Base-by-base conservation (phyloP, 2,888 invertebrate species). In the Neoitamus cyanurus region DNA sequence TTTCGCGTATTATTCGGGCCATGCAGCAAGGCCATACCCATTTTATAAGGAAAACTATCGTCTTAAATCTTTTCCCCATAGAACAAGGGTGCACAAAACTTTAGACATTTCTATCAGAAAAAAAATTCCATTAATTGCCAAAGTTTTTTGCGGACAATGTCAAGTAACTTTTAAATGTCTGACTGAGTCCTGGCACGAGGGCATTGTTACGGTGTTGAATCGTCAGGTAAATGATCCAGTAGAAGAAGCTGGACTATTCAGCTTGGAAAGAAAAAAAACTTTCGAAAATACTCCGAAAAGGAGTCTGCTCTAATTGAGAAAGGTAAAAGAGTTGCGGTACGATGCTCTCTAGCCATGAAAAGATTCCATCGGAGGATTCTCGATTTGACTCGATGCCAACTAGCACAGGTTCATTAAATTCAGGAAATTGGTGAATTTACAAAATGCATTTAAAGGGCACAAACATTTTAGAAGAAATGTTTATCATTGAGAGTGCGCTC, bases 301-400 rank as follows among this genome's bases (percentile, higher is more conserved):
- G 25, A 58, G 58, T 58, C 58, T 58, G 58, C 58, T 58, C 58
- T 58, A 58, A 58, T 58, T 58, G 58, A 58, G 58, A 58, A 58
- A 25, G 58, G 25, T 58, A 58, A 58, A 58, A 58, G 58, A 25
- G 4, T 58, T 58, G 20, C 58, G 58, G 58, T 58, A 58, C 15
- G 58, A 25, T 58, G 58, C 25, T 15, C 58, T 58, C 58, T 58
- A 20, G 20, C 58, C 25, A 25, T 15, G 7, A 58, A 58, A 58
- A 58, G 15, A 2, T 2, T 20, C 58, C 20, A 58, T 20, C 2
- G 20, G 20, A 11, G 58, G 25, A 20, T 9, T 58, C n/a, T n/a
- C n/a, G 11, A 58, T 20, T 58, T 58, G 58, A 58, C 15, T 58
- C 58, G 25, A 58, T 58, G 58, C 58, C 58, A 58, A 58, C 20